Conservation (phyloP, 2,797 vertebrate species). For the Helarctos malayanus region DNA sequence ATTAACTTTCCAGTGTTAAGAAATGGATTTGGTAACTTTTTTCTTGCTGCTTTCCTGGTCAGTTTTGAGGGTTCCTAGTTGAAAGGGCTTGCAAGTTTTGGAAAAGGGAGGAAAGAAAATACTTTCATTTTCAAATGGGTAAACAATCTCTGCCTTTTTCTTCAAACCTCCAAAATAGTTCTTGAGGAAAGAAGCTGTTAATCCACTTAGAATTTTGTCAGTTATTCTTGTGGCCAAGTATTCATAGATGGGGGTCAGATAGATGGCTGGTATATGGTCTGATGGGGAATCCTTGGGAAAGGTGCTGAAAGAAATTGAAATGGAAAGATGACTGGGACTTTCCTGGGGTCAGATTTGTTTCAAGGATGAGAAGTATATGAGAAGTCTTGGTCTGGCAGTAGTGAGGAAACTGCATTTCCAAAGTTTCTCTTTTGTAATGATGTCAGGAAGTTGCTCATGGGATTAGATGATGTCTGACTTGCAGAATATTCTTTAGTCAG, state of each 20-base stretch:
- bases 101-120: not conserved
- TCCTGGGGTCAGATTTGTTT: not conserved
- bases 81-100: not conserved
- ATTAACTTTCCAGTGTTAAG: not conserved
- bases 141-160: not conserved
- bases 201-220: not conserved
- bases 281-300: not conserved
- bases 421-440: not conserved
- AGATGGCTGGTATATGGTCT: not conserved
- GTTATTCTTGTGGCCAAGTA: not conserved
- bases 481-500: not conserved
- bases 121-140: not conserved
- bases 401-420: not conserved
- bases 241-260: not conserved
- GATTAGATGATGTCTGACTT: not conserved
- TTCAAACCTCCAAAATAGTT: not conserved
- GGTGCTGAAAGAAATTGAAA: not conserved
- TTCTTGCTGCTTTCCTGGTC: constrained; percentile 58
- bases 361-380: not conserved
- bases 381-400: not conserved
- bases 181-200: not conserved
- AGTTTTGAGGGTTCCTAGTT: not conserved
- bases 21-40: constrained; percentile 25
- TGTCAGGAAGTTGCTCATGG: not conserved
- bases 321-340: not conserved